phyloP scores from a whole-genome alignment of 1,140 invertebrate genomes.

The Leptinotarsa defecta region DNA sequence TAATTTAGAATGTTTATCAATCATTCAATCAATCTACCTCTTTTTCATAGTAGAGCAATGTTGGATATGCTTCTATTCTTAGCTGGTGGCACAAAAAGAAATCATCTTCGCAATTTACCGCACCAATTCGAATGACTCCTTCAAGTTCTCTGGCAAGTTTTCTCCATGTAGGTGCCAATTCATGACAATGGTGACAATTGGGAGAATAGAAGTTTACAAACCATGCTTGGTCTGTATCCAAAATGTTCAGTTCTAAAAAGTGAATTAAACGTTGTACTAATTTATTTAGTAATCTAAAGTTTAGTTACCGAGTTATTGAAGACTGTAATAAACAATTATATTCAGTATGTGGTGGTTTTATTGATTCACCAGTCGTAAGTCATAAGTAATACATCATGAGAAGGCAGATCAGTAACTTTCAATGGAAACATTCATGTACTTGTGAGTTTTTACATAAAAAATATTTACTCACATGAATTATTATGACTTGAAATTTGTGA shows the following conservation, averaged over 20 bases:
- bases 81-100: constrained; percentile 72
- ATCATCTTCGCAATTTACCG: constrained; percentile 84
- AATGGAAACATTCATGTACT: no score
- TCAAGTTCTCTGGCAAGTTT: constrained; percentile 74
- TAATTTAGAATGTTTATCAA: not conserved
- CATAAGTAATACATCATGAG: no score
- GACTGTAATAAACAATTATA: no score
- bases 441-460: no score
- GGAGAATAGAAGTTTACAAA: constrained; percentile 90
- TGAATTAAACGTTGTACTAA: not conserved
- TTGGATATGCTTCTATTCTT: constrained; percentile 57
- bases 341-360: no score
- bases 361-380: no score
- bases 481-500: no score
- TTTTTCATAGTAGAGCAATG: constrained; percentile 54
- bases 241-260: constrained; percentile 50
- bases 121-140: constrained; percentile 72
- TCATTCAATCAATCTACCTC: constrained; percentile 36
- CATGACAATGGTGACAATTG: constrained; percentile 82
- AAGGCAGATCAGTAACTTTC: no score
- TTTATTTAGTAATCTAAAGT: no score
- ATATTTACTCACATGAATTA: no score
- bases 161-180: constrained; percentile 78
- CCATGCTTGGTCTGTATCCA: constrained; percentile 70
- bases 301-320: no score